phyloP scores from a whole-genome alignment of 2,888 invertebrate genomes.

The Agrotis clavis region DNA sequence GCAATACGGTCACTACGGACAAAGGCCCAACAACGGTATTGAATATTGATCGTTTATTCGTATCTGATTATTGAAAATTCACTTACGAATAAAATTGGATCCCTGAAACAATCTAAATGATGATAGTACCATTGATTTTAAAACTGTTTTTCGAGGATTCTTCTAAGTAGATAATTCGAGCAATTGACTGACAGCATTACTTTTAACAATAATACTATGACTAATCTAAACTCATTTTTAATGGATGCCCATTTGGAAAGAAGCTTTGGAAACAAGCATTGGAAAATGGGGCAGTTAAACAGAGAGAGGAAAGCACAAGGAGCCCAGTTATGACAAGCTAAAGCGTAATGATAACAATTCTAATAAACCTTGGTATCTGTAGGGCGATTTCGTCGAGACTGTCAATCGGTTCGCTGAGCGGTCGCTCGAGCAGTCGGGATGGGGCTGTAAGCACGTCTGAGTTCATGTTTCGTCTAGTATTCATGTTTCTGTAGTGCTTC shows the following conservation, averaged over 20 bases:
- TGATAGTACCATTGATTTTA: constrained; percentile 16
- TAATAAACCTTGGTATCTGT: constrained; percentile 96
- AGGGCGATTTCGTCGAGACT: constrained; percentile 97
- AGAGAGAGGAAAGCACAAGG: constrained; percentile 53
- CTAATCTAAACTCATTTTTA: background rate
- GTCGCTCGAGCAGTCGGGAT: constrained; percentile 95
- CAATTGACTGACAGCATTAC: background rate
- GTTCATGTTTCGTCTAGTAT: constrained; percentile 78
- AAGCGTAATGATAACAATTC: constrained; percentile 65
- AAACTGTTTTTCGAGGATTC: background rate
- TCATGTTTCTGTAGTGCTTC: constrained; percentile 74
- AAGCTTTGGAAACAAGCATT: constrained; percentile 8
- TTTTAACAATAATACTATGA: background rate
- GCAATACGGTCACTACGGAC: constrained; percentile 41
- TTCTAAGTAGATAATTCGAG: constrained; percentile 1
- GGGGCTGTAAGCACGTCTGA: constrained; percentile 93
- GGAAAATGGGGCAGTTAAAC: constrained; percentile 29
- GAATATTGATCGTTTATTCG: constrained; percentile 48
- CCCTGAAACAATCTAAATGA: constrained; percentile 28
- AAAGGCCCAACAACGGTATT: constrained; percentile 37
- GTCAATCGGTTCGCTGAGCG: constrained; percentile 96
- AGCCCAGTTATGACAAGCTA: constrained; percentile 61
- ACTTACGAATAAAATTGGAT: constrained; percentile 42
- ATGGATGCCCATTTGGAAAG: constrained; percentile 8
- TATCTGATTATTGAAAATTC: constrained; percentile 52